Percentiles rank a stretch among this genome's conserved stretches.
Conservation (phyloP, 2,888 invertebrate species). For the Ochlodes sylvanus region DNA sequence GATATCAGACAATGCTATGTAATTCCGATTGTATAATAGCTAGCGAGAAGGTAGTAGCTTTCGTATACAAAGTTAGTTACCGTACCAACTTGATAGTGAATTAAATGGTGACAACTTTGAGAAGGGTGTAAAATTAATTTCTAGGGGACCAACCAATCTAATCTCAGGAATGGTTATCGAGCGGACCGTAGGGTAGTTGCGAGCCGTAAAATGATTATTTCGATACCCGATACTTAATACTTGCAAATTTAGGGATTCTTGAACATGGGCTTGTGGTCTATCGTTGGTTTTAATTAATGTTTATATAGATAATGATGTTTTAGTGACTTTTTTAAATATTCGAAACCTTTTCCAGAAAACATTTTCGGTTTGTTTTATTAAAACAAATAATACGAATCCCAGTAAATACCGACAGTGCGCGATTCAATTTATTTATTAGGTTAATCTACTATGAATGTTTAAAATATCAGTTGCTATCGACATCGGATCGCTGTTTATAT, state of each 20-base stretch:
- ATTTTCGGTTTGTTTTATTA: no score
- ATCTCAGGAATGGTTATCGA: constrained; percentile 47
- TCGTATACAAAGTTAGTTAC: no score
- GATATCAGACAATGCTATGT: no score
- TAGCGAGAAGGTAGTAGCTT: no score
- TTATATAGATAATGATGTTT: background rate
- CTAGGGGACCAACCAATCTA: constrained; percentile 47
- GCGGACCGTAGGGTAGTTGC: constrained; percentile 39
- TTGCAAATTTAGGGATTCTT: constrained; percentile 23
- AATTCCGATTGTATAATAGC: no score
- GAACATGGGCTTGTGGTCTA: background rate
- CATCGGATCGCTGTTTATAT: no score
- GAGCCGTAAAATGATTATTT: constrained; percentile 30
- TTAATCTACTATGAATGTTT: no score
- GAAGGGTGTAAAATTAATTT: constrained; percentile 57
- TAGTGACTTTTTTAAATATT: background rate
- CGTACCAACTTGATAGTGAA: background rate
- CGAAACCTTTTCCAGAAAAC: no score
- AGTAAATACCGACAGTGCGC: no score
- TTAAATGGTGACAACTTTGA: constrained; percentile 50
- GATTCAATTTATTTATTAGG: no score
- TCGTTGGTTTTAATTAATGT: background rate
- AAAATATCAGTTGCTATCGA: no score
- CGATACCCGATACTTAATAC: constrained; percentile 24
- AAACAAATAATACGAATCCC: no score